These are phyloP conservation scores for Microplitis manilae DNA, from an alignment of 2,888 invertebrate genomes.

Conservation along the genomic window DNA sequence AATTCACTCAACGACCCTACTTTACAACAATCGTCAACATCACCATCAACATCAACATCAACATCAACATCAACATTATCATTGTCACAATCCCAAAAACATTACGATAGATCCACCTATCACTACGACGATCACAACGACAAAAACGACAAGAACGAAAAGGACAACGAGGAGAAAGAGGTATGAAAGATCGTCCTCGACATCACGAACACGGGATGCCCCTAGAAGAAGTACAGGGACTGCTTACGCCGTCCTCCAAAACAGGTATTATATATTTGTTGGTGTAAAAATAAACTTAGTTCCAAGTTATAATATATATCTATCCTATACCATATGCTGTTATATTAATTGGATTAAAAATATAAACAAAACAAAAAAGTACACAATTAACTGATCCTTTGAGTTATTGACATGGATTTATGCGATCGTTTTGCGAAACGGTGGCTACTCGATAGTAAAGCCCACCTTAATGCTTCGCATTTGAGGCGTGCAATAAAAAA, in stretches of 20 bases:
- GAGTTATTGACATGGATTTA: no score
- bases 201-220: conserved; percentile 68
- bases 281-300: background rate
- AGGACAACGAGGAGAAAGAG: conserved; percentile 48
- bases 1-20: conserved; percentile 40
- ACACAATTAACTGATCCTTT: no score
- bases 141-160: no score
- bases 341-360: no score
- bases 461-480: no score
- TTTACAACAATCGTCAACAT: background rate
- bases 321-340: no score
- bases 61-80: conserved; percentile 12
- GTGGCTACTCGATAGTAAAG: no score
- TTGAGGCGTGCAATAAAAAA: background rate
- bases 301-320: background rate
- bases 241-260: conserved; percentile 65
- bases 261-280: conserved; percentile 55
- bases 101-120: conserved; percentile 46
- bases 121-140: background rate
- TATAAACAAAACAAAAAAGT: background rate
- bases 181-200: conserved; percentile 67
- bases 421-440: no score
- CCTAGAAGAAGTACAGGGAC: conserved; percentile 67
- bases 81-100: conserved; percentile 47
- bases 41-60: background rate